Percentiles rank a stretch among this genome's conserved stretches.
Conservation (phyloP, 2,113 vertebrate genomes). For the Limnothrissa miodon region DNA sequence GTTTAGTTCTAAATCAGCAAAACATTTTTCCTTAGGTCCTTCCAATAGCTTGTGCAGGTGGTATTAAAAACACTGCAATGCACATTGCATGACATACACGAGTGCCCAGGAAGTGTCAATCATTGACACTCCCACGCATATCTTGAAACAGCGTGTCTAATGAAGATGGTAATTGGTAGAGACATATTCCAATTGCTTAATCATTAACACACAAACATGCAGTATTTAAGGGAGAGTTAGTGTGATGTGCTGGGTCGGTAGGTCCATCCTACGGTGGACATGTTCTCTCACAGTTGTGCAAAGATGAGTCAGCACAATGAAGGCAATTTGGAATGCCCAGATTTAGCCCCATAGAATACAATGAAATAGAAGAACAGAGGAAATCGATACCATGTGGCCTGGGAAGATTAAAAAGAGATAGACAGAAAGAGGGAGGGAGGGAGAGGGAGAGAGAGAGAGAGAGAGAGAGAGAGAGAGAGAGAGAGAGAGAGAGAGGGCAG, state of each 20-base stretch:
- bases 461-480: not conserved
- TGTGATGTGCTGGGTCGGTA: not conserved
- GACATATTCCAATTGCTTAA: not conserved
- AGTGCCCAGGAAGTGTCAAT: not conserved
- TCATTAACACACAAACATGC: too few relatives aligned
- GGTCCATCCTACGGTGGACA: not conserved
- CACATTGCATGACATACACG: too few relatives aligned
- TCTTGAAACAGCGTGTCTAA: not conserved
- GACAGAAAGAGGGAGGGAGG: slow-evolving; percentile 33
- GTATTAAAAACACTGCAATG: too few relatives aligned
- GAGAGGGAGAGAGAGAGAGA: not conserved
- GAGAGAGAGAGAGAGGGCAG: not conserved
- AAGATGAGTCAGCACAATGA: slow-evolving; percentile 34
- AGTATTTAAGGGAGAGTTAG: too few relatives aligned
- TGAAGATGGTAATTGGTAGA: not conserved
- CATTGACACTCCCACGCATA: not conserved
- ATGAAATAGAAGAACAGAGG: slow-evolving; percentile 20
- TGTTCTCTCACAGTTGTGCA: not conserved
- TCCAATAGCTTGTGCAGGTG: too few relatives aligned
- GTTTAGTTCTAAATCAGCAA: too few relatives aligned
- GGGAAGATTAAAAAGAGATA: slow-evolving; percentile 25
- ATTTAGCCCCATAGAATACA: slow-evolving; percentile 23
- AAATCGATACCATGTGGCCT: slow-evolving; percentile 21
- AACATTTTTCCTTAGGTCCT: too few relatives aligned
- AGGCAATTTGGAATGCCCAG: not conserved